Base-by-base conservation (phyloP, 2,113 vertebrate genomes). In the Eubucco bourcierii region DNA sequence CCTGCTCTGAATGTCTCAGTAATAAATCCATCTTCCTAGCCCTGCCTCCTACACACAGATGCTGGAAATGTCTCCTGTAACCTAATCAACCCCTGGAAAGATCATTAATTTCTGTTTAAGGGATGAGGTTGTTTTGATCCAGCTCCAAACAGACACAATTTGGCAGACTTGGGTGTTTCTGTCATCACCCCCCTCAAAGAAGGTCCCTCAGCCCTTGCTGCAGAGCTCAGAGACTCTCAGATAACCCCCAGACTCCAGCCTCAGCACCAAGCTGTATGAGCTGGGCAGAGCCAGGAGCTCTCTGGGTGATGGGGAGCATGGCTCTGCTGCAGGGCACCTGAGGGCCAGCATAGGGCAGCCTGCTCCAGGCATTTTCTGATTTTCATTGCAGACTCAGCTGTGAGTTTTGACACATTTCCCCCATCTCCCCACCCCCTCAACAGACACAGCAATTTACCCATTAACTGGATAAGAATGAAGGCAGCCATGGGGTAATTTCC, bases 401-500 rank as follows among this genome's bases (percentile, higher is more conserved):
- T 25, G 61, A n/a, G 12, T 80, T 85, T 88, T 46, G 41, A 31
- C 56, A 10, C 15, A 3, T 1, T 1, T 6, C 9, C 7, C 28
- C 7, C 11, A 9, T 9, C 37, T 7, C 37, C 37, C 37, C 37
- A 7, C 18, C 10, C 16, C 28, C 29, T 3, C 2, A 66, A 72
- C 78, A 90, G 92, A 92, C 37, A 34, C 74, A 76, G 20, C 67
- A 67, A 84, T 90, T 88, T 93, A 50, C 76, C 87, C 86, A 66
- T 90, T 87, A 94, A 73, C 27, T 2, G 13, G 64, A 6, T 72
- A 65, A 46, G 80, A 59, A 55, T 20, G 60, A 82, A n/a, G 1
- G 2, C 71, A 88, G 80, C 46, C 83, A 79, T 50, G 67, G 50
- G 68, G 70, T 61, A 25, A 96, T 87, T 92, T 92, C 95, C 80